Percentiles rank a stretch among this genome's conserved stretches.
phyloP scores from a whole-genome alignment of 2,888 invertebrate genomes.

The Timema podura region DNA sequence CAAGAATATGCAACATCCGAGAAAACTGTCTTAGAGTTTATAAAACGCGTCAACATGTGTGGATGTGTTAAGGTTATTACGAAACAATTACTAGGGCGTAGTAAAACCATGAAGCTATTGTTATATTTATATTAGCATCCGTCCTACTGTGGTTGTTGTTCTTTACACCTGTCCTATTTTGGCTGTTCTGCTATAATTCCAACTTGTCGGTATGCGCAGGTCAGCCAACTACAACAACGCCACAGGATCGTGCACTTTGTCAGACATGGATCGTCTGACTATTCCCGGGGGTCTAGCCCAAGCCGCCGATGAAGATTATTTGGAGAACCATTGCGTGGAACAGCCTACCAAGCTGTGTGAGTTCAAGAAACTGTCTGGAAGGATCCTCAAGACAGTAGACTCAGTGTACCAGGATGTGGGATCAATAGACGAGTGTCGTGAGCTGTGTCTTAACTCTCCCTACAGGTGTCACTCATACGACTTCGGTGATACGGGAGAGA shows the following conservation, averaged over 20 bases:
- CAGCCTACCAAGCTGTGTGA: constrained; percentile 93
- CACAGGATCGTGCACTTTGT: constrained; percentile 80
- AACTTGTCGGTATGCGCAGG: constrained; percentile 49
- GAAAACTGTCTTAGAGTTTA: too few species aligned
- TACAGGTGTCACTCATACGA: constrained; percentile 92
- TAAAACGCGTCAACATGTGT: too few species aligned
- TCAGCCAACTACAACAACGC: constrained; percentile 87
- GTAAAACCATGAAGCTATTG: too few species aligned
- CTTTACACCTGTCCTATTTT: too few species aligned
- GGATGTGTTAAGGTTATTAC: too few species aligned
- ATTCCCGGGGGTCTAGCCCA: constrained; percentile 68
- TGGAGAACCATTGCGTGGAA: constrained; percentile 90
- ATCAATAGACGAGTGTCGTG: constrained; percentile 81
- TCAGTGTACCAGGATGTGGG: constrained; percentile 88
- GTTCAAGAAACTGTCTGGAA: constrained; percentile 83
- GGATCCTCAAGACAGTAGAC: constrained; percentile 89
- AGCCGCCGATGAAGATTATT: constrained; percentile 64
- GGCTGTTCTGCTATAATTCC: too few species aligned
- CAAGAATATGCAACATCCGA: too few species aligned
- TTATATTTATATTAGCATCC: too few species aligned
- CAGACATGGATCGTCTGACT: constrained; percentile 88
- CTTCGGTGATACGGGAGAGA: constrained; percentile 88
- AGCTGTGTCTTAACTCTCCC: constrained; percentile 82
- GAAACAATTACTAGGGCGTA: constrained; percentile 1
- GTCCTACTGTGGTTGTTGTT: too few species aligned